Evolutionary conservation across 2,113 vertebrate species (phyloP).

Genomic region (Epinephelus fuscoguttatus): DNA sequence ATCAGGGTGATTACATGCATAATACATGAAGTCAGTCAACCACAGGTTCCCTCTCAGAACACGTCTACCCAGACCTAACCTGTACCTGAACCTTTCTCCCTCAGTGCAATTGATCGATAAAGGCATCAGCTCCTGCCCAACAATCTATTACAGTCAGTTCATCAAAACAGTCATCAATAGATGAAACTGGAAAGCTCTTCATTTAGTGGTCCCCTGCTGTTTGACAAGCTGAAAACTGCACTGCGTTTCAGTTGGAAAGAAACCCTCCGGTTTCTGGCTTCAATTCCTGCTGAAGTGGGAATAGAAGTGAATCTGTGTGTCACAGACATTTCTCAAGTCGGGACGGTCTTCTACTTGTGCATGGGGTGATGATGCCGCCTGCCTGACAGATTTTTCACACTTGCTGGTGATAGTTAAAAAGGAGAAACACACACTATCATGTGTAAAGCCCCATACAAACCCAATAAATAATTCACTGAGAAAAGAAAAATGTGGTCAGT

Average conservation of each 20-base stretch:
- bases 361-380: constrained; percentile 43
- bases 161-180: constrained; percentile 61
- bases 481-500: background rate
- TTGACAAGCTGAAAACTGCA: constrained; percentile 29
- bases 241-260: constrained; percentile 1
- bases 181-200: constrained; percentile 43
- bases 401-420: constrained; percentile 36
- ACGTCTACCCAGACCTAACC: constrained; percentile 21
- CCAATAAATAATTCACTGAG: background rate
- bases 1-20: constrained; percentile 57
- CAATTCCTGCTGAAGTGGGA: constrained; percentile 27
- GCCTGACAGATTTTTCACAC: constrained; percentile 64
- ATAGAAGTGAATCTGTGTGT: constrained; percentile 15
- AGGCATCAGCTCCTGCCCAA: constrained; percentile 31
- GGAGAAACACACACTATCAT: constrained; percentile 34
- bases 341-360: constrained; percentile 38
- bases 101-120: constrained; percentile 44
- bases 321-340: constrained; percentile 56
- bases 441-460: constrained; percentile 14
- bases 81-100: constrained; percentile 29
- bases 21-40: constrained; percentile 64
- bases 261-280: constrained; percentile 20
- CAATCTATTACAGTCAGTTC: constrained; percentile 49
- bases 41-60: constrained; percentile 35
- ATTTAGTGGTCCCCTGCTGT: constrained; percentile 28